Percentiles rank a stretch among this genome's conserved stretches.
Conservation (phyloP, 2,797 vertebrate species). For the Hydrophis major region DNA sequence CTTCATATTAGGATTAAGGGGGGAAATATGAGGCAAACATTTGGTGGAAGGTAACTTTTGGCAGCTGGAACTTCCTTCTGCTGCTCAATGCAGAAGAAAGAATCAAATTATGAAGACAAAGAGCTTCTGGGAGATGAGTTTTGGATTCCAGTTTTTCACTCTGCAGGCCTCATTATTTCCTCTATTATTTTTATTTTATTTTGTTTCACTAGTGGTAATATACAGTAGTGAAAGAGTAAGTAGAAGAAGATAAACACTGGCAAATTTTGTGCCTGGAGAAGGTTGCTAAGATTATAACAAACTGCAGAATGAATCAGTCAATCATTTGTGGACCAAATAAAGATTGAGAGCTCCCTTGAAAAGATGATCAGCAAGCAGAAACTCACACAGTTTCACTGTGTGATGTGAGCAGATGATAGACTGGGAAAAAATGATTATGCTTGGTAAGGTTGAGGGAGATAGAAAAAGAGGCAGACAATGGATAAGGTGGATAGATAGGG, state of each 20-base stretch:
- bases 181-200: background rate
- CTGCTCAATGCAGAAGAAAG: background rate
- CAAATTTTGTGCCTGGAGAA: background rate
- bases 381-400: background rate
- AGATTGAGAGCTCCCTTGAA: background rate
- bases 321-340: background rate
- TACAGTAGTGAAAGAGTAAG: background rate
- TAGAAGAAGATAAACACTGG: background rate
- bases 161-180: background rate
- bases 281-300: background rate
- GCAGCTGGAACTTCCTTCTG: background rate
- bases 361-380: background rate
- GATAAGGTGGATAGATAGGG: background rate
- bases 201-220: background rate
- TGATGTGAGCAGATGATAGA: background rate
- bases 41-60: background rate
- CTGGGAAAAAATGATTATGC: background rate
- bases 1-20: background rate
- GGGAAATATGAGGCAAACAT: background rate
- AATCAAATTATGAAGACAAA: background rate
- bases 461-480: background rate
- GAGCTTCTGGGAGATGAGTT: background rate
- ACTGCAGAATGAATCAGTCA: background rate
- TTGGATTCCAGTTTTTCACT: background rate
- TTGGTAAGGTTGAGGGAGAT: background rate